Conservation (phyloP, 2,888 invertebrate species). For the Catocala nupta region DNA sequence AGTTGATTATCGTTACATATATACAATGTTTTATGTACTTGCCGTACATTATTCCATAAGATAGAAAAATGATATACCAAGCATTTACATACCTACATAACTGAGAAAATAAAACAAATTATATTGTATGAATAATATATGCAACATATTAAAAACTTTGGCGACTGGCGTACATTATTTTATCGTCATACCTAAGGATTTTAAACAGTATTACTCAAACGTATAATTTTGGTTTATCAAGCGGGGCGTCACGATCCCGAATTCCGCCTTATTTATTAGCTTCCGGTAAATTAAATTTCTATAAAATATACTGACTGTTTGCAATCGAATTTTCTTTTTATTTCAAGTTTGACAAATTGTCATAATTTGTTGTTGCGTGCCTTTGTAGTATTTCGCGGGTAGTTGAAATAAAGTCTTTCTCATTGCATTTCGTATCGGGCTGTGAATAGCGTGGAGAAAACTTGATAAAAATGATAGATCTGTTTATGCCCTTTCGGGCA, state of each 20-base stretch:
- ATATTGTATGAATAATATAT: too few relatives aligned
- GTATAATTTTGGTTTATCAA: neutral
- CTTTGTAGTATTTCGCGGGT: slow-evolving; percentile 36
- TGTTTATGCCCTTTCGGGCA: slow-evolving; percentile 90
- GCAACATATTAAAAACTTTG: too few relatives aligned
- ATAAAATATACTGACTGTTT: slow-evolving; percentile 2
- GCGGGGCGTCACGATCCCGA: too few relatives aligned
- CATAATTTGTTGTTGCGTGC: slow-evolving; percentile 4
- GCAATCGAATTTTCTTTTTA: slow-evolving; percentile 2
- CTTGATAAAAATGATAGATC: slow-evolving; percentile 86
- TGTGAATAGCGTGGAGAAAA: slow-evolving; percentile 7
- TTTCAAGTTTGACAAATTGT: slow-evolving; percentile 4
- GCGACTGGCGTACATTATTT: too few relatives aligned
- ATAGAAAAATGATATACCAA: too few relatives aligned
- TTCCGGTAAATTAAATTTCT: slow-evolving; percentile 6
- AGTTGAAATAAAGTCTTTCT: slow-evolving; percentile 14
- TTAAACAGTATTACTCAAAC: neutral
- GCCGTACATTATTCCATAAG: too few relatives aligned
- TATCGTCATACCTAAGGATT: too few relatives aligned
- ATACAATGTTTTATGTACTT: too few relatives aligned
- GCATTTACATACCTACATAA: too few relatives aligned
- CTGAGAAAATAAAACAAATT: too few relatives aligned
- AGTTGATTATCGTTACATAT: too few relatives aligned
- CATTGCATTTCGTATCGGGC: neutral
- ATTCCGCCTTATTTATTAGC: neutral